A percentile compares a stretch with the other conserved stretches of the same genome.
These are phyloP conservation scores for Epistrophe eligans DNA, from an alignment of 2,888 invertebrate species.

Conservation along the genomic window DNA sequence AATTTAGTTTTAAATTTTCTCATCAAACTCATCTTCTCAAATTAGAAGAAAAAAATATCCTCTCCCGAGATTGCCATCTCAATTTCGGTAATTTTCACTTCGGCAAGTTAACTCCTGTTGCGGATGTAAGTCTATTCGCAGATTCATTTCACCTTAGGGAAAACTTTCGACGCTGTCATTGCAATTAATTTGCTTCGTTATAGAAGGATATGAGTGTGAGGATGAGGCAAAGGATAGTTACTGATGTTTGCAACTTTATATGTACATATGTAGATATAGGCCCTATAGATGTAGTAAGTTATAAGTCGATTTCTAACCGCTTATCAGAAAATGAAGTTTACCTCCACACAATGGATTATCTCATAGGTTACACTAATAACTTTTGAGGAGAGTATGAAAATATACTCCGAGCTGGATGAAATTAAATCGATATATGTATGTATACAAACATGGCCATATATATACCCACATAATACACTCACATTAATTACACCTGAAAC, in stretches of 20 bases:
- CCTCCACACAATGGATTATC: conserved; percentile 71
- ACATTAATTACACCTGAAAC: conserved; percentile 75
- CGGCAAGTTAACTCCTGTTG: conserved; percentile 63
- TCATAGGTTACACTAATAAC: conserved; percentile 74
- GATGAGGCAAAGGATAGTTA: background rate
- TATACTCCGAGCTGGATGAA: conserved; percentile 7
- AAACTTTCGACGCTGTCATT: conserved; percentile 75
- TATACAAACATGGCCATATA: background rate
- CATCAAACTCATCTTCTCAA: background rate
- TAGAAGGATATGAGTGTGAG: conserved; percentile 43
- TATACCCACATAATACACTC: conserved; percentile 51
- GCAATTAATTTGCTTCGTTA: conserved; percentile 75
- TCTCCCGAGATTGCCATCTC: conserved; percentile 57
- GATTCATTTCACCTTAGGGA: conserved; percentile 73
- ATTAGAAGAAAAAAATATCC: background rate
- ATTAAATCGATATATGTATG: conserved; percentile 59
- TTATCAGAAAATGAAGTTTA: conserved; percentile 75
- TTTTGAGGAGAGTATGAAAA: conserved; percentile 50
- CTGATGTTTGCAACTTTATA: conserved; percentile 18
- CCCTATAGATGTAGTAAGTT: conserved; percentile 21
- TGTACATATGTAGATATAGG: background rate
- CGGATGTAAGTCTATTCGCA: conserved; percentile 68
- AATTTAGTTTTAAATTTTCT: background rate
- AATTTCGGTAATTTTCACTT: conserved; percentile 72
- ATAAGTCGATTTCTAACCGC: conserved; percentile 69